Conservation (phyloP, 2,797 vertebrate species). For the Lateolabrax maculatus region DNA sequence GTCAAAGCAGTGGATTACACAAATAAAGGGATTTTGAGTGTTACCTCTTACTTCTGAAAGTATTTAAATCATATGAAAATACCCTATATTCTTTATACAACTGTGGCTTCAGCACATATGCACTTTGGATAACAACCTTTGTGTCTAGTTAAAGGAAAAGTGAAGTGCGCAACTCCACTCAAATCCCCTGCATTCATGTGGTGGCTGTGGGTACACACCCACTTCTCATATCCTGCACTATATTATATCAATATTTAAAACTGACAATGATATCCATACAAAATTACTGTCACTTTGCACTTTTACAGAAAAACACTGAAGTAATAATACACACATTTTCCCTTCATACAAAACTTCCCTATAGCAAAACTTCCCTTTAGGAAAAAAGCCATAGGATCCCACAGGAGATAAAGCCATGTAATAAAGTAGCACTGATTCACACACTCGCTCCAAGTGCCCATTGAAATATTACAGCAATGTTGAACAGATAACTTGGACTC, state of each 20-base stretch:
- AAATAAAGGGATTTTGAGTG: background rate
- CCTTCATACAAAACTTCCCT: background rate
- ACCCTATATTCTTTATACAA: background rate
- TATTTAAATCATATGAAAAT: background rate
- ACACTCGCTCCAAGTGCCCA: background rate
- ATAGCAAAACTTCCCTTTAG: background rate
- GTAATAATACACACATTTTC: background rate
- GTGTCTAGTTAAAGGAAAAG: conserved; percentile 52
- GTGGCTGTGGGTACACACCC: conserved; percentile 80
- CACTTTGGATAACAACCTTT: conserved; percentile 26
- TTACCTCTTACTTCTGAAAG: background rate
- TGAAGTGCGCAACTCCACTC: conserved; percentile 73
- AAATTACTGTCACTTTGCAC: background rate
- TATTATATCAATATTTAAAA: conserved; percentile 19
- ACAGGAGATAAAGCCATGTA: conserved; percentile 16
- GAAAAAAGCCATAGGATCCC: background rate
- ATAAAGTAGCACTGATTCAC: conserved; percentile 21
- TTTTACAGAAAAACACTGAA: background rate
- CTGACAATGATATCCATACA: conserved; percentile 1
- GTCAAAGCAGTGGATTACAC: conserved; percentile 23
- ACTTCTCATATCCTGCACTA: conserved; percentile 63
- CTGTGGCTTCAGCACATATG: background rate
- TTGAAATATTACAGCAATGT: conserved; percentile 18
- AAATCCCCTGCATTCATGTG: conserved; percentile 63
- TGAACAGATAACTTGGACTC: background rate